phyloP scores from a whole-genome alignment of 2,888 invertebrate species.

The Dioctria linearis region DNA sequence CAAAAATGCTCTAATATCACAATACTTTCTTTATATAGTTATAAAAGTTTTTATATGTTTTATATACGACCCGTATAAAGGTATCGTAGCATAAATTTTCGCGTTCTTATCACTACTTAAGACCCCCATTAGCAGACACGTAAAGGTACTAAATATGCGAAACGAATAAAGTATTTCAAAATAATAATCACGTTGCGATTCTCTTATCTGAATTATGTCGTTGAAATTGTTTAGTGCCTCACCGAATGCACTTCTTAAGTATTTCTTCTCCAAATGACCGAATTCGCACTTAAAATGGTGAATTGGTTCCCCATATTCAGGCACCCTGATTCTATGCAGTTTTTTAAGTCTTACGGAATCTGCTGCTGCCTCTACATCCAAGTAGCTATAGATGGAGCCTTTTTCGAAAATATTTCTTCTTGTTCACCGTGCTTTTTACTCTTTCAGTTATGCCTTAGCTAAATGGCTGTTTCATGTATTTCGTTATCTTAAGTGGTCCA shows the following conservation, averaged over 20 bases:
- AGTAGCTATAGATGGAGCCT: not conserved
- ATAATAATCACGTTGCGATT: conserved; percentile 39
- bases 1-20: too few species aligned
- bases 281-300: conserved; percentile 50
- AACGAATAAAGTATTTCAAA: conserved; percentile 38
- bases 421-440: not conserved
- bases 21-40: too few species aligned
- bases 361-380: not conserved
- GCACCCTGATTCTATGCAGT: conserved; percentile 17
- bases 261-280: conserved; percentile 19
- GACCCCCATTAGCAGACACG: conserved; percentile 42
- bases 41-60: too few species aligned
- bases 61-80: too few species aligned
- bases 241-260: conserved; percentile 40
- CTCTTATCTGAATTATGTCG: conserved; percentile 53
- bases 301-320: conserved; percentile 13
- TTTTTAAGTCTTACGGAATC: conserved; percentile 12
- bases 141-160: conserved; percentile 41
- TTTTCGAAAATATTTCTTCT: not conserved
- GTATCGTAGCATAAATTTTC: conserved; percentile 22
- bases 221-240: conserved; percentile 41
- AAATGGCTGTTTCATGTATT: conserved; percentile 52
- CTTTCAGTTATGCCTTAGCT: conserved; percentile 14
- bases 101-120: conserved; percentile 42
- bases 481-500: conserved; percentile 51